phyloP scores from a whole-genome alignment of 2,797 vertebrate species.

The Sebastes taczanowskii region DNA sequence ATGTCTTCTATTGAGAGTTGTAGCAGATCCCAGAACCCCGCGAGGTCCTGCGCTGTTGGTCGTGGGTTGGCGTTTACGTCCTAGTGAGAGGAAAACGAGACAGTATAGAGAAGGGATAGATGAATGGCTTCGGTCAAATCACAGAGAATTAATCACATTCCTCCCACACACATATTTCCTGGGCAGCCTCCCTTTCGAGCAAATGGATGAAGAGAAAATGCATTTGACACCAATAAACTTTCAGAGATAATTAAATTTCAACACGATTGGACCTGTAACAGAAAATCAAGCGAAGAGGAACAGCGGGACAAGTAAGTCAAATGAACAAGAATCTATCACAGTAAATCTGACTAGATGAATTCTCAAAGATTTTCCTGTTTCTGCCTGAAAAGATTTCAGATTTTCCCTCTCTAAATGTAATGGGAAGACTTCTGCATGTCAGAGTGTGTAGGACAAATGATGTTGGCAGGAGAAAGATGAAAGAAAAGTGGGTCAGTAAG shows the following conservation, averaged over 20 bases:
- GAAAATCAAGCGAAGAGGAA: not conserved
- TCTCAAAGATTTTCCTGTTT: not conserved
- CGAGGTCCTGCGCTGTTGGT: constrained; percentile 96
- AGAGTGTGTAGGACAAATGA: not conserved
- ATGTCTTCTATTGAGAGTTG: constrained; percentile 99
- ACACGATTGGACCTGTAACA: not conserved
- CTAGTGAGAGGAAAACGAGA: constrained; percentile 65
- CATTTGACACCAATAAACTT: not conserved
- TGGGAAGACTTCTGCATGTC: not conserved
- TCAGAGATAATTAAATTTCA: not conserved
- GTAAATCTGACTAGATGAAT: not conserved
- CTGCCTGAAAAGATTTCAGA: not conserved
- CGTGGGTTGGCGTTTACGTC: constrained; percentile 93
- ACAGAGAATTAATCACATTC: not conserved
- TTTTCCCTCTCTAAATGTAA: not conserved
- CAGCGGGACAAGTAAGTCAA: not conserved
- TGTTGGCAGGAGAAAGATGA: not conserved
- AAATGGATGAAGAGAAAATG: constrained; percentile 3
- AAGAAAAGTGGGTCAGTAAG: not conserved
- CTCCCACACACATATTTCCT: not conserved
- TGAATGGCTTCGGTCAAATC: not conserved
- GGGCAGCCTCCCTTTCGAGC: not conserved
- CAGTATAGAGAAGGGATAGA: not conserved
- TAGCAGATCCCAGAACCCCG: constrained; percentile 98
- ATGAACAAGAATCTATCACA: not conserved